A percentile compares a stretch with the other conserved stretches of the same genome.
Evolutionary conservation across 2,888 invertebrate genomes (phyloP).

Genomic region (Neuroscelio doddi): DNA sequence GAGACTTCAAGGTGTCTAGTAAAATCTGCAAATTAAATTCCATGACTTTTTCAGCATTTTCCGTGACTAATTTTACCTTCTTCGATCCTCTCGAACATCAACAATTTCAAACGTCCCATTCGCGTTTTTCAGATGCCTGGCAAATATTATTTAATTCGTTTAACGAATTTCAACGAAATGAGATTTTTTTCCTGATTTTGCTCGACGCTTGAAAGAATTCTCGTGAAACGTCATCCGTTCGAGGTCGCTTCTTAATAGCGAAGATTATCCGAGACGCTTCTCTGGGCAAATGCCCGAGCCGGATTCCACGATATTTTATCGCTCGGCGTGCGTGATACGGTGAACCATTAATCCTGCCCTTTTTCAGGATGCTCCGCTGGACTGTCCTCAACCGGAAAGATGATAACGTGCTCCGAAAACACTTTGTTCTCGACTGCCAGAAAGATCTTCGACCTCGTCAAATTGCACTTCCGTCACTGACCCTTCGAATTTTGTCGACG

Average conservation of each 20-base stretch:
- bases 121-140: too few relatives aligned
- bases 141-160: too few relatives aligned
- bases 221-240: too few relatives aligned
- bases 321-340: constrained; percentile 60
- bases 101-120: too few relatives aligned
- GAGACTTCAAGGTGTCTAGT: too few relatives aligned
- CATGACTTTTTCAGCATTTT: too few relatives aligned
- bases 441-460: constrained; percentile 3
- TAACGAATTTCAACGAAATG: constrained; percentile 8
- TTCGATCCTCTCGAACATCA: too few relatives aligned
- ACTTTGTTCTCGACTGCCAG: constrained; percentile 52
- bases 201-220: too few relatives aligned
- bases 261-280: constrained; percentile 56
- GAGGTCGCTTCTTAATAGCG: constrained; percentile 45
- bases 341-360: constrained; percentile 63
- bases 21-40: too few relatives aligned
- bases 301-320: constrained; percentile 60
- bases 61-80: too few relatives aligned
- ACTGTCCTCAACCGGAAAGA: constrained; percentile 61
- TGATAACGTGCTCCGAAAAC: constrained; percentile 57
- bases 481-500: too few relatives aligned
- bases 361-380: constrained; percentile 42
- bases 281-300: constrained; percentile 43
- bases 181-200: too few relatives aligned
- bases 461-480: not conserved